These are phyloP conservation scores for Reticulitermes lucifugus DNA, from an alignment of 2,888 invertebrate genomes.

Conservation along the genomic window DNA sequence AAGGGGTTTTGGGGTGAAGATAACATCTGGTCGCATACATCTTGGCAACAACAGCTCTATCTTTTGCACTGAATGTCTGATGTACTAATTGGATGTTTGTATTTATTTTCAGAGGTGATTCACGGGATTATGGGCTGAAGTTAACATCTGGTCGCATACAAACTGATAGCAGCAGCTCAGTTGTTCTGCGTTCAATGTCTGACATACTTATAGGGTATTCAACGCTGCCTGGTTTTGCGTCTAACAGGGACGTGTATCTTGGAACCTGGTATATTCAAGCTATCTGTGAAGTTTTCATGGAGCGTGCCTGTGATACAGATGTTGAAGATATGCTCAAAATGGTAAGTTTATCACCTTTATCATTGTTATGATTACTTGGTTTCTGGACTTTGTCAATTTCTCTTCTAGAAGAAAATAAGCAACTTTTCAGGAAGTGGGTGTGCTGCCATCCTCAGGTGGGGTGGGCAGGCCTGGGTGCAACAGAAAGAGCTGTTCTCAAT, in stretches of 20 bases:
- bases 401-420: no score
- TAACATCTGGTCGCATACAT: no score
- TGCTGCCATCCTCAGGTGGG: no score
- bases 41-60: no score
- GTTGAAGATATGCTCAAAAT: slow-evolving; percentile 75
- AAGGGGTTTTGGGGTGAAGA: no score
- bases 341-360: slow-evolving; percentile 60
- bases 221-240: slow-evolving; percentile 71
- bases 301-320: slow-evolving; percentile 72
- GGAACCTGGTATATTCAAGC: slow-evolving; percentile 81
- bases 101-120: slow-evolving; percentile 42
- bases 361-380: background rate
- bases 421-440: no score
- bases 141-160: slow-evolving; percentile 52
- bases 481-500: no score
- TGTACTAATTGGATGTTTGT: no score
- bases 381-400: no score
- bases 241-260: slow-evolving; percentile 68
- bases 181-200: slow-evolving; percentile 57
- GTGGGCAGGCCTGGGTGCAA: no score
- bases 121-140: slow-evolving; percentile 39
- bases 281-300: slow-evolving; percentile 74
- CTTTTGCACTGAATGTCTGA: no score
- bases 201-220: slow-evolving; percentile 77
- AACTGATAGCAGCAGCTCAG: slow-evolving; percentile 54